Percentiles rank a stretch among this genome's conserved stretches.
These are phyloP conservation scores for Asarcornis scutulata DNA, from an alignment of 2,113 vertebrate species.

Conservation along the genomic window DNA sequence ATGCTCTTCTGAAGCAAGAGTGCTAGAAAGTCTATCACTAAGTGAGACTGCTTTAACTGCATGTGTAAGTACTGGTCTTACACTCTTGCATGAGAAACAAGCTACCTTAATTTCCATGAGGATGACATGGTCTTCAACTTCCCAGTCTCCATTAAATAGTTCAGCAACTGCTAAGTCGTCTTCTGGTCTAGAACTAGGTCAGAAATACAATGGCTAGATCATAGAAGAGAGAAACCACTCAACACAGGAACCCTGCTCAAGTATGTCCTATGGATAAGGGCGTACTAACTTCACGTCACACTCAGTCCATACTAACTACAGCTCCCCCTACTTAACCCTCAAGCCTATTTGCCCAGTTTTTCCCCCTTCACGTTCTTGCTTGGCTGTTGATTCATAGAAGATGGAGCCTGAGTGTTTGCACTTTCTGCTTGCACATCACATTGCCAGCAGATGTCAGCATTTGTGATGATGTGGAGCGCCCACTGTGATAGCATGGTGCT, in stretches of 20 bases:
- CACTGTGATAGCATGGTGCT: no score
- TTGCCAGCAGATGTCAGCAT: no score
- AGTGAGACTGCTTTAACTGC: neutral
- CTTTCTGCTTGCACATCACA: no score
- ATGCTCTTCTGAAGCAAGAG: neutral
- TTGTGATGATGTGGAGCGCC: no score
- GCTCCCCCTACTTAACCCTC: rapidly evolving
- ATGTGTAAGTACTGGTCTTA: neutral
- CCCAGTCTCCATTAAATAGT: neutral
- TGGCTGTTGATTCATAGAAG: rapidly evolving
- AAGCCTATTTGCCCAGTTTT: neutral
- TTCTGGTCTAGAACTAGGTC: neutral
- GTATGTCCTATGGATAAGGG: rapidly evolving
- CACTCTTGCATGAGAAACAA: neutral
- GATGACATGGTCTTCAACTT: neutral
- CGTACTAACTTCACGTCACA: neutral
- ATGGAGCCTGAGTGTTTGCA: no score
- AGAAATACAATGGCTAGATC: neutral
- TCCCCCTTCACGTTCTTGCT: neutral
- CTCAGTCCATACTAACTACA: rapidly evolving
- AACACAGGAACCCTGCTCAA: neutral
- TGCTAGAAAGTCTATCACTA: neutral
- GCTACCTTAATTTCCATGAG: neutral
- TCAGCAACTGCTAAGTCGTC: neutral
- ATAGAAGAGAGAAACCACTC: neutral